phyloP scores from a whole-genome alignment of 2,113 vertebrate genomes.

The Neogobius melanostomus region DNA sequence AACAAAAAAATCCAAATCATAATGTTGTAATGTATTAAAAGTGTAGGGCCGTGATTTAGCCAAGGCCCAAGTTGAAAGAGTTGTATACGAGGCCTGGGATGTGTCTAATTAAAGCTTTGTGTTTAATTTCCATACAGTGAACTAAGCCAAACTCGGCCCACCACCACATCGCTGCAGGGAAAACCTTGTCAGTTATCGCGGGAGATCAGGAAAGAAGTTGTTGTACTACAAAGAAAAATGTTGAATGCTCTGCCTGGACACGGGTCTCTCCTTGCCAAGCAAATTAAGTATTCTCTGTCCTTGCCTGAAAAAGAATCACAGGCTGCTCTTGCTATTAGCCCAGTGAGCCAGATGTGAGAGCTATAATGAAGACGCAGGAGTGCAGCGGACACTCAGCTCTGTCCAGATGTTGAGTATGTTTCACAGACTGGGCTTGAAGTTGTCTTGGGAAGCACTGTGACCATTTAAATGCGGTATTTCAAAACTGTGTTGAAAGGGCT shows the following conservation, averaged over 20 bases:
- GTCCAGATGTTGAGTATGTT: conserved; percentile 37
- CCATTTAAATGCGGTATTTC: no score
- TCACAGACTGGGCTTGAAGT: conserved; percentile 4
- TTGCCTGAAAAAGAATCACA: conserved; percentile 52
- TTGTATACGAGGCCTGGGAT: neutral
- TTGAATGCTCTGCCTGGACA: conserved; percentile 39
- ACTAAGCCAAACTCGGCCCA: conserved; percentile 28
- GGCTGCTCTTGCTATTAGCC: conserved; percentile 43
- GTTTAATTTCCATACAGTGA: conserved; percentile 31
- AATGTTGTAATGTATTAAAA: neutral
- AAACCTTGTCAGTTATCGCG: conserved; percentile 53
- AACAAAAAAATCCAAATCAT: no score
- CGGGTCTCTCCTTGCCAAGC: conserved; percentile 57
- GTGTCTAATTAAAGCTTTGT: conserved; percentile 26
- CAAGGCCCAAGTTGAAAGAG: neutral
- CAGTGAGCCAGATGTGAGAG: conserved; percentile 52
- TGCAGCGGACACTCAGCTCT: conserved; percentile 20
- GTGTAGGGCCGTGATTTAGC: neutral
- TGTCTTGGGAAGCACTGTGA: neutral
- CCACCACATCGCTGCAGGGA: conserved; percentile 39
- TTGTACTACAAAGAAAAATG: conserved; percentile 39
- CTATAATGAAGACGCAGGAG: conserved; percentile 48
- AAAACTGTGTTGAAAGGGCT: no score
- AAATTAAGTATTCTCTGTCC: conserved; percentile 61
- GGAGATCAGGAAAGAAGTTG: conserved; percentile 33